These are phyloP conservation scores for Drosophila suzukii DNA, from an alignment of 1,140 invertebrate species.

Conservation along the genomic window DNA sequence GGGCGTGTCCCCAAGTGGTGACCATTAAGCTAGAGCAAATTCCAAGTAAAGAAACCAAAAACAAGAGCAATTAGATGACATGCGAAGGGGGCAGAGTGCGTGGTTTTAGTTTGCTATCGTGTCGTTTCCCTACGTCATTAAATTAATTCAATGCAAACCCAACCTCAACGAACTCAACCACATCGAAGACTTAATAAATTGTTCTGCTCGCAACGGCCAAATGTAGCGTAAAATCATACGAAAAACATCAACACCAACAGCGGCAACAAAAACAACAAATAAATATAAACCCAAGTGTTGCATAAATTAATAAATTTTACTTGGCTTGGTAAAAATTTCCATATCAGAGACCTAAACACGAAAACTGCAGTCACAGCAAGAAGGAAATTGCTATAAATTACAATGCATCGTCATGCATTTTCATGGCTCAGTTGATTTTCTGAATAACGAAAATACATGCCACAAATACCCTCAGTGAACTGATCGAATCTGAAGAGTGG, in stretches of 20 bases:
- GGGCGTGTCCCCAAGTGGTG: slow-evolving; percentile 23
- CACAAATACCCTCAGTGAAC: slow-evolving; percentile 25
- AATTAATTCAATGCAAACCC: slow-evolving; percentile 32
- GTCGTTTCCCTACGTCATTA: slow-evolving; percentile 18
- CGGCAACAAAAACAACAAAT: slow-evolving; percentile 42
- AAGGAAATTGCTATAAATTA: slow-evolving; percentile 76
- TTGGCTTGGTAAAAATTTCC: slow-evolving; percentile 49
- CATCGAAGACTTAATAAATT: slow-evolving; percentile 56
- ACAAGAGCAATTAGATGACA: slow-evolving; percentile 39
- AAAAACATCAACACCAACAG: slow-evolving; percentile 31
- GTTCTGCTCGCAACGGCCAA: slow-evolving; percentile 33
- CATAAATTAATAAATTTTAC: slow-evolving; percentile 73
- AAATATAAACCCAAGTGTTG: slow-evolving; percentile 63
- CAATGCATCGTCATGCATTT: slow-evolving; percentile 60
- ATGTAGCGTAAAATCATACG: slow-evolving; percentile 69
- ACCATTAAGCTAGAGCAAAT: slow-evolving; percentile 40
- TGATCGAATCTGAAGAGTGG: slow-evolving; percentile 43
- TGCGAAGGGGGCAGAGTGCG: slow-evolving; percentile 14
- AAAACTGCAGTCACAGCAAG: slow-evolving; percentile 57
- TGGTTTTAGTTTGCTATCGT: background rate
- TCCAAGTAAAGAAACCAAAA: slow-evolving; percentile 31
- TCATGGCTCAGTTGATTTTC: slow-evolving; percentile 69
- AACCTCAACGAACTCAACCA: slow-evolving; percentile 37
- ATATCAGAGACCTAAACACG: slow-evolving; percentile 49
- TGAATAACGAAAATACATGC: slow-evolving; percentile 42